Conservation (phyloP, 2,888 invertebrate genomes). For the Aelia acuminata region DNA sequence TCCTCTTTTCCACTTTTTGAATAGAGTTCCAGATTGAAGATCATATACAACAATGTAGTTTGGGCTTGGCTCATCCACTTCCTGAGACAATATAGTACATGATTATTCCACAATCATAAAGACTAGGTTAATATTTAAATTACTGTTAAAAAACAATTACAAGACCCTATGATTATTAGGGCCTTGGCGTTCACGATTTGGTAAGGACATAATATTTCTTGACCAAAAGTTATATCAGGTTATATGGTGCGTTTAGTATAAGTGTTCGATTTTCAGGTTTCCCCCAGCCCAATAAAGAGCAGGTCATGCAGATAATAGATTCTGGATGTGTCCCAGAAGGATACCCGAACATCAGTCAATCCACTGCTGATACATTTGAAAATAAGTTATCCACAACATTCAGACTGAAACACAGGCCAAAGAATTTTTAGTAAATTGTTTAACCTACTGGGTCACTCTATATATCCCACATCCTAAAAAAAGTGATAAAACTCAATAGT, state of each 20-base stretch:
- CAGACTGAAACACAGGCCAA: too few species aligned
- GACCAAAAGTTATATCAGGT: not conserved
- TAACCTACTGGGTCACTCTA: too few species aligned
- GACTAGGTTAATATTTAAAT: not conserved
- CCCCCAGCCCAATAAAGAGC: too few species aligned
- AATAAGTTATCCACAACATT: too few species aligned
- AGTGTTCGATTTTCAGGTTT: not conserved
- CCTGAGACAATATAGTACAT: conserved; percentile 67
- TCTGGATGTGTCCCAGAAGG: too few species aligned
- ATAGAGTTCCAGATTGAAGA: conserved; percentile 88
- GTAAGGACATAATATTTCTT: not conserved
- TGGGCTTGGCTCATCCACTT: conserved; percentile 83
- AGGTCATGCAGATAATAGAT: not conserved
- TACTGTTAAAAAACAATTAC: not conserved
- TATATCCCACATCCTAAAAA: too few species aligned
- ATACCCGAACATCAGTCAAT: too few species aligned
- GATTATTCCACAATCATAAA: not conserved
- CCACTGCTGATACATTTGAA: too few species aligned
- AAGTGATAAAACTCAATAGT: too few species aligned
- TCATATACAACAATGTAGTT: conserved; percentile 94
- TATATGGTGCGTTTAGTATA: not conserved
- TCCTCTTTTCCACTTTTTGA: conserved; percentile 92
- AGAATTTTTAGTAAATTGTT: too few species aligned
- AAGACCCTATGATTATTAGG: not conserved
- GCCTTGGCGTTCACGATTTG: not conserved